Percentiles rank a stretch among this genome's conserved stretches.
These are phyloP conservation scores for Dipodomys ordii DNA, from an alignment of 2,113 vertebrate genomes.

Conservation along the genomic window DNA sequence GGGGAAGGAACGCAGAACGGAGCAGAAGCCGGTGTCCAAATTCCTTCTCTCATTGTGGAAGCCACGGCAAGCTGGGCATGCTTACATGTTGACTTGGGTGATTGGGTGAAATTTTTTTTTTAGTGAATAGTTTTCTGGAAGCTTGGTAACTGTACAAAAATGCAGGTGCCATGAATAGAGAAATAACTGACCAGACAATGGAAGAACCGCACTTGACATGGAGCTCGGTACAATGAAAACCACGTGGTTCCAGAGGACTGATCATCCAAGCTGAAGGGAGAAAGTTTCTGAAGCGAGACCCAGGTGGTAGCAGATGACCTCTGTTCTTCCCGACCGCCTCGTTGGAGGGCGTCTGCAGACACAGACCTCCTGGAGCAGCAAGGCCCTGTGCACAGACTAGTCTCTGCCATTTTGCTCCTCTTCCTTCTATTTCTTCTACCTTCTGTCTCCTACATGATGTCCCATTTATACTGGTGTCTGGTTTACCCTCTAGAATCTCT, in stretches of 20 bases:
- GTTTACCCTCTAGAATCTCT: neutral
- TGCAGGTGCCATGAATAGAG: rapidly evolving
- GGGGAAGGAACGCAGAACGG: neutral
- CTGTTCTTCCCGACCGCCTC: rapidly evolving
- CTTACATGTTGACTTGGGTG: neutral
- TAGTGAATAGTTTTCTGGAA: neutral
- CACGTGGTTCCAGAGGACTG: rapidly evolving
- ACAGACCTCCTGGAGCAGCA: neutral
- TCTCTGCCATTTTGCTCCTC: no score
- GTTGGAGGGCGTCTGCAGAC: no score
- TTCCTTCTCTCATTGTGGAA: neutral
- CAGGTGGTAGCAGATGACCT: rapidly evolving
- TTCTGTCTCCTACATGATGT: rapidly evolving
- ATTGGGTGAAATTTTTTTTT: neutral
- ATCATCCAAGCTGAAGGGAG: no score
- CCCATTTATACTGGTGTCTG: neutral
- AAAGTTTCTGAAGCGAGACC: rapidly evolving
- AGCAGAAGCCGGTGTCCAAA: no score
- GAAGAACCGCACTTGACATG: neutral
- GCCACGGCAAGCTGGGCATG: neutral
- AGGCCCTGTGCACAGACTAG: rapidly evolving
- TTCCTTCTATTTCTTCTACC: rapidly evolving
- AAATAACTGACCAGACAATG: neutral
- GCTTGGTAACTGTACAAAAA: neutral
- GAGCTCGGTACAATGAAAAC: rapidly evolving